Conservation (phyloP, 2,888 invertebrate species). For the Unio delphinus region DNA sequence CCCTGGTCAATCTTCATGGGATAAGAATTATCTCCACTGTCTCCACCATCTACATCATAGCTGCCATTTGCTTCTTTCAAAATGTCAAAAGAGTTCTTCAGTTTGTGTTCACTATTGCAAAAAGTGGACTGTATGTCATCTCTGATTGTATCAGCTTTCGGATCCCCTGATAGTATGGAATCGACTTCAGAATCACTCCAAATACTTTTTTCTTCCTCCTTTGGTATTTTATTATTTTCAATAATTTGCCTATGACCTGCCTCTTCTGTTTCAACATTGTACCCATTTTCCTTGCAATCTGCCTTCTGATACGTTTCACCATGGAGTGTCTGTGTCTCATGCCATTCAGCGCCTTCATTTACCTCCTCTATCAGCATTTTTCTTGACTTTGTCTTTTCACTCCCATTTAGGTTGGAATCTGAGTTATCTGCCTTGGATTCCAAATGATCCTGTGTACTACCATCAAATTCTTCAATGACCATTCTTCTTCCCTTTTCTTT, state of each 20-base stretch:
- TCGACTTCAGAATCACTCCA: slow-evolving; percentile 23
- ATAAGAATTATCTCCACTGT: slow-evolving; percentile 9
- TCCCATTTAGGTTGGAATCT: slow-evolving; percentile 1
- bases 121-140: no score
- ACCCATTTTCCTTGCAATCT: slow-evolving; percentile 4
- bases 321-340: slow-evolving; percentile 1
- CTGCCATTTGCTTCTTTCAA: slow-evolving; percentile 5
- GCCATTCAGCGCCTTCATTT: slow-evolving; percentile 24
- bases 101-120: no score
- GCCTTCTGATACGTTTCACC: slow-evolving; percentile 17
- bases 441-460: slow-evolving; percentile 12
- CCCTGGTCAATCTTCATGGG: slow-evolving; percentile 1
- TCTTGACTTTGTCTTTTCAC: slow-evolving; percentile 10
- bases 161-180: background rate
- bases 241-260: background rate
- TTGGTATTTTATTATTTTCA: slow-evolving; percentile 6
- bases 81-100: background rate
- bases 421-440: slow-evolving; percentile 1
- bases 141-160: background rate
- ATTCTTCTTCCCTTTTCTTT: slow-evolving; percentile 62
- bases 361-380: slow-evolving; percentile 32
- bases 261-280: background rate
- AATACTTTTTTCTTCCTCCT: slow-evolving; percentile 22
- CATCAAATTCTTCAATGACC: slow-evolving; percentile 66
- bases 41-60: background rate